Conservation (phyloP, 2,113 vertebrate genomes). For the Nothoprocta perdicaria region DNA sequence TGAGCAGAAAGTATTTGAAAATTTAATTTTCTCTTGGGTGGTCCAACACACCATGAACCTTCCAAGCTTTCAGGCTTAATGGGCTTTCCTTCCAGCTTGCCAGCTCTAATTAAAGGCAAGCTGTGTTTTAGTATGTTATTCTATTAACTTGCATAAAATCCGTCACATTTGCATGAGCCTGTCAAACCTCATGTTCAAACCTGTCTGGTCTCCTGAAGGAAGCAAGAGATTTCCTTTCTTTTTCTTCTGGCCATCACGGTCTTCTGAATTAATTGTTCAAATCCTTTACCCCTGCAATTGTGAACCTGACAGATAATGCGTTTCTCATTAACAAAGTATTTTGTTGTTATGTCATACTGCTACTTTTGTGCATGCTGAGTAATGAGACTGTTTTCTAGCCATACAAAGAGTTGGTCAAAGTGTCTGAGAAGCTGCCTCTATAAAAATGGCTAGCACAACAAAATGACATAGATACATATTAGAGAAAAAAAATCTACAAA, state of each 20-base stretch:
- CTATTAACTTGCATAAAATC: slow-evolving; percentile 56
- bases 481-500: background rate
- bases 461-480: background rate
- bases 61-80: slow-evolving; percentile 26
- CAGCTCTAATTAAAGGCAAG: slow-evolving; percentile 36
- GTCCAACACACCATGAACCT: background rate
- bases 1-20: slow-evolving; percentile 15
- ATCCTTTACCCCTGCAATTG: background rate
- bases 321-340: slow-evolving; percentile 33
- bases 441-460: background rate
- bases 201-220: slow-evolving; percentile 2
- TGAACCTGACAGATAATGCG: background rate
- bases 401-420: background rate
- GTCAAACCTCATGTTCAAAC: slow-evolving; percentile 47
- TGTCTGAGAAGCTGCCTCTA: background rate
- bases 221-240: slow-evolving; percentile 1
- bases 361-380: background rate
- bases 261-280: slow-evolving; percentile 23
- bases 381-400: background rate
- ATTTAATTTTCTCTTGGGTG: slow-evolving; percentile 9
- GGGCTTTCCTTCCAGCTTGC: slow-evolving; percentile 33
- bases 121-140: slow-evolving; percentile 6
- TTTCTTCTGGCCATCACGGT: background rate
- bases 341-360: background rate
- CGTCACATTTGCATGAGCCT: slow-evolving; percentile 24